Evolutionary conservation across 2,113 vertebrate species (phyloP), one percentile per base, ranked within the genome.

Genomic region (Hemicordylus capensis): DNA sequence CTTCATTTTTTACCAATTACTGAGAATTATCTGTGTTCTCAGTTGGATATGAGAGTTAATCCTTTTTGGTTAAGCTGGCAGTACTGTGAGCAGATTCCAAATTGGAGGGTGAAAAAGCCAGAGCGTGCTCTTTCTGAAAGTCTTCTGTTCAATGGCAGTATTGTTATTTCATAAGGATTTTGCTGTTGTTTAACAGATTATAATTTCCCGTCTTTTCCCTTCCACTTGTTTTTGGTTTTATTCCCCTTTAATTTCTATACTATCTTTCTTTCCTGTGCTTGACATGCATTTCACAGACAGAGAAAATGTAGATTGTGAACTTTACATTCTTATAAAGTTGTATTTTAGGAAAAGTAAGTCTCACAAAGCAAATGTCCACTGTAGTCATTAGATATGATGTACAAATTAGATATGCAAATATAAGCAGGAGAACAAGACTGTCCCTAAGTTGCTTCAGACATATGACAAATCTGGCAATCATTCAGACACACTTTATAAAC

Each of bases 1-100:
- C 99, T 99, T 99, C 98, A 99, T 99, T 99, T 99, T 99, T 99
- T 98, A 99, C 98, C 99, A 99, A 99, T 99, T 99, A 99, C 98
- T 97, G 98, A 98, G 98, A 98, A 99, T 99, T 99, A 99, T 99
- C 98, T 99, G 98, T 99, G 98, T 99, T 99, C 98, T 99, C 98
- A 98, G 99, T 99, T 99, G 98, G 99, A 98, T 99, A 98, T 99
- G 98, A 98, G 98, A 99, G 98, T 99, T 99, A 99, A 99, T 99
- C 98, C 98, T 99, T 99, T 99, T 98, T 99, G 98, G 98, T 99
- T 99, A 99, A 99, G 98, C 98, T 97, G 97, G 97, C 97, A 97
- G 98, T 98, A 98, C 97, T 97, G 98, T 98, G 98, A 98, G 97
- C 98, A 98, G 97, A 98, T 98, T 99, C 98, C 97, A 98, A 97